Base-by-base conservation (phyloP, 1,140 invertebrate species). In the Sycobia sp. region DNA sequence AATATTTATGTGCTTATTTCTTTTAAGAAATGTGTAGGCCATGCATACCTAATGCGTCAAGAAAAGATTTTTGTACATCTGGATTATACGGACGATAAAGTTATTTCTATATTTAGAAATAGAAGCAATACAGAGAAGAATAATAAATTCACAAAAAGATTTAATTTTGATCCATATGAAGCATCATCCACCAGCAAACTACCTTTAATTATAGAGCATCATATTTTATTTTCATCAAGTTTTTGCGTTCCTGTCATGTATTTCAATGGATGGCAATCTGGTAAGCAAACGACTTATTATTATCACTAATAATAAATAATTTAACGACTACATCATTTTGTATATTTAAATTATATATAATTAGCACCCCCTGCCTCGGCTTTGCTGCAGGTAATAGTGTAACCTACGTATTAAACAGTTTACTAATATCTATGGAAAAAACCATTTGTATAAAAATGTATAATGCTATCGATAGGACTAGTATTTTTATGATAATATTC, bases 201-300 rank as follows among this genome's bases (percentile, higher is more conserved):
- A 56, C 77, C 78, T 49, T 66, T 82, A 34, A 67, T 78, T 22
- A 67, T 67, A 10, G 81, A 85, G 74, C 77, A 83, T 72, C 81
- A 83, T 36, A 54, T 87, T 50, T 62, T 87, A 3, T 87, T 85
- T 79, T 86, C 83, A 57, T 73, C 80, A 55, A 86, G 83, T 66
- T 87, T 85, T 67, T 62, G 73, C 41, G 86, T 86, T 9, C 86
- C 86, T 29, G 79, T 86, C 3, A 70, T 87, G 16, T 86, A 84
- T 67, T 86, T 87, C 66, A 85, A 86, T 69, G 79, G 76, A 25
- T 84, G 82, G 76, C 76, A 77, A 62, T 79, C 79, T 62, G 72
- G 73, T 76, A 74, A 77, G 74, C n/a, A n/a, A n/a, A n/a, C n/a
- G n/a, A n/a, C n/a, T n/a, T n/a, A n/a, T n/a, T n/a, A n/a, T n/a